Percentiles rank a stretch among this genome's conserved stretches.
Evolutionary conservation across 2,797 vertebrate genomes (phyloP).

Genomic region (Ctenopoma kingsleyae): DNA sequence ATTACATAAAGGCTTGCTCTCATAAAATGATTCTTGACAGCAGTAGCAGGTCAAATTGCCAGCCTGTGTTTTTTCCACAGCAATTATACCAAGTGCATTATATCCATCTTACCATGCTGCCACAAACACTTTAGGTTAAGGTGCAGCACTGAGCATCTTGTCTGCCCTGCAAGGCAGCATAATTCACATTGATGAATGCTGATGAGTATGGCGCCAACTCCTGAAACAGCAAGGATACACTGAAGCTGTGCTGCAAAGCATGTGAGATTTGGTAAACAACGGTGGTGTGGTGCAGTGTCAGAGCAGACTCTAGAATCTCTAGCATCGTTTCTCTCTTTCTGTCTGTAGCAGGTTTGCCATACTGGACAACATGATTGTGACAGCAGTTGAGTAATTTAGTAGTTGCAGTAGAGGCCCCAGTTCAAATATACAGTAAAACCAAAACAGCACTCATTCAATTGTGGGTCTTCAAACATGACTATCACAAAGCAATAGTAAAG

Average conservation of each 20-base stretch:
- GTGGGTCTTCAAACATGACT: slow-evolving; percentile 61
- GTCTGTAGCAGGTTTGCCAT: slow-evolving; percentile 12
- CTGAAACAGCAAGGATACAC: slow-evolving; percentile 42
- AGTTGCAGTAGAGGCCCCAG: slow-evolving; percentile 21
- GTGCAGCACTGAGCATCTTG: slow-evolving; percentile 53
- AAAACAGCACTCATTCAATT: slow-evolving; percentile 53
- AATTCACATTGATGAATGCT: slow-evolving; percentile 60
- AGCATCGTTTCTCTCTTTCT: not conserved
- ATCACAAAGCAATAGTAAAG: slow-evolving; percentile 48
- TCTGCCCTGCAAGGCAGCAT: slow-evolving; percentile 38
- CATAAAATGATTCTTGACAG: slow-evolving; percentile 39
- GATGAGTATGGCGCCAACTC: slow-evolving; percentile 46
- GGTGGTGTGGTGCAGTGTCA: slow-evolving; percentile 8
- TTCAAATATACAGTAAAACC: slow-evolving; percentile 36
- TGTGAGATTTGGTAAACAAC: slow-evolving; percentile 33
- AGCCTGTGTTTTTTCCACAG: slow-evolving; percentile 53
- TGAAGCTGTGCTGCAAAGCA: slow-evolving; percentile 14
- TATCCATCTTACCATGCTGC: slow-evolving; percentile 66
- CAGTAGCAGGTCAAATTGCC: slow-evolving; percentile 56
- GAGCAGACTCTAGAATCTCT: slow-evolving; percentile 3
- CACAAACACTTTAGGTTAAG: slow-evolving; percentile 61
- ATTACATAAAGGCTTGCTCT: slow-evolving; percentile 56
- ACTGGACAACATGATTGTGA: not conserved
- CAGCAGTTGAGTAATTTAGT: slow-evolving; percentile 21
- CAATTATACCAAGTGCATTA: slow-evolving; percentile 67